Base-by-base conservation (phyloP, 2,888 invertebrate species). In the Girardia tigrina region DNA sequence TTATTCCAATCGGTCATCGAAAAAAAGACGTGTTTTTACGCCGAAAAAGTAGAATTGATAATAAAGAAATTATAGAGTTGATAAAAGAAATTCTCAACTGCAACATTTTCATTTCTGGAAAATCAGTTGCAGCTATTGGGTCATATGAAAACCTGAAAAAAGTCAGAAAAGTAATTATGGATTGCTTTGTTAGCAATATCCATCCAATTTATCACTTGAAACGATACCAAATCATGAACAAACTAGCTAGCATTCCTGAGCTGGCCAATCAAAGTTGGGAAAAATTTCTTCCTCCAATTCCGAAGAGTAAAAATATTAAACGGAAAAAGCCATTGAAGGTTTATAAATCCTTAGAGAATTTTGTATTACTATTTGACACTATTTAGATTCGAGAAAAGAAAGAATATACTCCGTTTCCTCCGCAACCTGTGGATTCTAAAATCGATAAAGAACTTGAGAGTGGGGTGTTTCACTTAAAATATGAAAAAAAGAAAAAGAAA, bases 391-490 rank as follows among this genome's bases (percentile, higher is more conserved):
- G 74, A 26, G 23, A 75, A n/a, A 95, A 95, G 87, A 91, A 91
- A 83, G 89, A 89, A 12, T 98, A 97, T 83, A 97, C 95, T 78
- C 97, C 97, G 26, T 98, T 97, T 88, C 97, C 98, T 76, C 97
- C 97, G 0, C 88, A 91, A 1, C 94, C 91, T 82, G 88, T 88
- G 16, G 91, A 93, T 82, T 92, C 94, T 85, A 97, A 97, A 86
- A 87, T 88, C 81, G 97, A 98, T 83, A 90, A 90, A 82, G 88
- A 93, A 84, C 85, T 98, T 82, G 93, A 91, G 16, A 88, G 90
- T 70, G 98, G 98, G 23, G 56, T 56, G 4, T 56, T 56, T n/a
- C 56, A 56, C 23, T 56, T 56, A 16, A 56, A 56, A n/a, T 56
- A 56, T 23, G 8, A 56, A 23, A 56, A 56, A n/a, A 56, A 4